These are phyloP conservation scores for Tetrapedia diversipes DNA, from an alignment of 2,888 invertebrate genomes.

Conservation along the genomic window DNA sequence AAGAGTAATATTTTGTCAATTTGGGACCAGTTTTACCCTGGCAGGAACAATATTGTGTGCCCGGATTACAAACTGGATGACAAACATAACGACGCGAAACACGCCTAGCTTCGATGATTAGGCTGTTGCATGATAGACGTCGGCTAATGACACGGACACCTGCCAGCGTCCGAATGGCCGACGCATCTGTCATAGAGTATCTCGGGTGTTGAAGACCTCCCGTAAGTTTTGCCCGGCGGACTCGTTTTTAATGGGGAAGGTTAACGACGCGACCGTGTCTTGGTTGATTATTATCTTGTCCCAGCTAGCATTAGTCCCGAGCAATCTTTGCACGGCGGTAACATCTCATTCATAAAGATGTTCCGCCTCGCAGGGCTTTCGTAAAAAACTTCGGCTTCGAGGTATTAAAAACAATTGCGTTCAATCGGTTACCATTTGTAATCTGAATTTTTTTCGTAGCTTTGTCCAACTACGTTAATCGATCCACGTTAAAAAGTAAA, in stretches of 20 bases:
- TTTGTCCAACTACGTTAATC: too few relatives aligned
- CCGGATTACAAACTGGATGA: background rate
- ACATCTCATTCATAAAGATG: background rate
- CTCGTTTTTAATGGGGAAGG: background rate
- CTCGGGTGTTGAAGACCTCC: slow-evolving; percentile 22
- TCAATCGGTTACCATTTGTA: too few relatives aligned
- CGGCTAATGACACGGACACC: slow-evolving; percentile 17
- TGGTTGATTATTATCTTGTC: slow-evolving; percentile 10
- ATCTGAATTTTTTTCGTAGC: too few relatives aligned
- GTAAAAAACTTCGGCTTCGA: background rate
- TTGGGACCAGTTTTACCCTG: too few relatives aligned
- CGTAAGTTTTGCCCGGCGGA: slow-evolving; percentile 14
- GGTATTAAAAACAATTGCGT: too few relatives aligned
- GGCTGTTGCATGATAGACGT: slow-evolving; percentile 6
- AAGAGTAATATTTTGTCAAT: too few relatives aligned
- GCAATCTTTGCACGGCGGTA: background rate
- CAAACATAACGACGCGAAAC: background rate
- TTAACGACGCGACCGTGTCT: slow-evolving; percentile 19
- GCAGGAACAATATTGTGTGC: too few relatives aligned
- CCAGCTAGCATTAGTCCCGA: background rate
- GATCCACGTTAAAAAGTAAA: too few relatives aligned
- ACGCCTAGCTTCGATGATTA: slow-evolving; percentile 5
- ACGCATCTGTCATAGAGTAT: slow-evolving; percentile 16
- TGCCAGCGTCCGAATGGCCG: slow-evolving; percentile 1
- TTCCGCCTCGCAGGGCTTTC: too few relatives aligned